Base-by-base conservation (phyloP, 2,797 vertebrate species). In the Ciconia nigra region DNA sequence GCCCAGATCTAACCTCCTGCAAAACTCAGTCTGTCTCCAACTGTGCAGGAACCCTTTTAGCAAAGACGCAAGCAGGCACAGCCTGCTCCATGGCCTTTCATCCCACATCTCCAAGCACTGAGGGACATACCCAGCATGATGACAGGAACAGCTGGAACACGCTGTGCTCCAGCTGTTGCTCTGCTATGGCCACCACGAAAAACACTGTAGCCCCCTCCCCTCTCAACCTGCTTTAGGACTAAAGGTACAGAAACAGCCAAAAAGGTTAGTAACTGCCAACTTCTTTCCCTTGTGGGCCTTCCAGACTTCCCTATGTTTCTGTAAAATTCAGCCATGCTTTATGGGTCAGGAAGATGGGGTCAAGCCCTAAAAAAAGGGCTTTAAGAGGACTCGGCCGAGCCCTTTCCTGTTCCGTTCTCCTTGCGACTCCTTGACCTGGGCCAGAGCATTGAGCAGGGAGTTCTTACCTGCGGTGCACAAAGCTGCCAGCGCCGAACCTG, bases 261-360 rank as follows among this genome's bases (percentile, higher is more conserved):
- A 92, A 65, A 47, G 9, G 29, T 83, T 55, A 44, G 13, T 37
- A 65, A 63, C 54, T 52, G 76, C 46, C 87, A 91, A 7, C 51
- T 71, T 78, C 21, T 55, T 67, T 76, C 47, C 25, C 42, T 54
- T 19, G 71, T 14, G 37, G 17, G 22, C 41, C 35, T 90, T 82
- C 29, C 10, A 26, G 61, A 52, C 77, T 61, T 74, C 62, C 20
- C 35, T 39, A 10, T 8, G 5, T 73, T 81, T 90, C 17, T 4
- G 41, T 73, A 87, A 69, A 85, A 95, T 62, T 71, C 72, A 91
- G 79, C 61, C 57, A 71, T 33, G 76, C 31, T 72, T 86, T 81
- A 74, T 18, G 26, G 65, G n/a, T 83, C 39, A 62, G 70, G 51
- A 96, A 63, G 76, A 67, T 18, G 20, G 15, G 59, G 39, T 87